A percentile compares a stretch with the other conserved stretches of the same genome.
phyloP scores from a whole-genome alignment of 2,113 vertebrate genomes.

The Epinephelus cyanopodus region DNA sequence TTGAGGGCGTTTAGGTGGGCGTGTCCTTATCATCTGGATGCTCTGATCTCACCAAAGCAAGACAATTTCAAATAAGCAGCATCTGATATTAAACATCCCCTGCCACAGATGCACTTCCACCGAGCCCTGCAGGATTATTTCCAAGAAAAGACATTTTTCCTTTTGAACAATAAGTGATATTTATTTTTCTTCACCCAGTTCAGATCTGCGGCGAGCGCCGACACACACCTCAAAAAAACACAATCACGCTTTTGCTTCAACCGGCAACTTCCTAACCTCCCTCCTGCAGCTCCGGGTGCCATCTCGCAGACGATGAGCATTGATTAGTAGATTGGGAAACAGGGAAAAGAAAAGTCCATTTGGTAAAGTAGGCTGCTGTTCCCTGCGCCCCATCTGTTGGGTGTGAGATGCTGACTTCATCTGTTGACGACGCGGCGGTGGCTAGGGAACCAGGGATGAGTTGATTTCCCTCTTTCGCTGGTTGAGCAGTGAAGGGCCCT shows the following conservation, averaged over 20 bases:
- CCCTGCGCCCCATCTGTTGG: conserved; percentile 73
- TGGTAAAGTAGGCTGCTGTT: conserved; percentile 77
- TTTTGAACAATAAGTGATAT: conserved; percentile 45
- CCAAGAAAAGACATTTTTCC: conserved; percentile 55
- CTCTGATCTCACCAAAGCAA: conserved; percentile 70
- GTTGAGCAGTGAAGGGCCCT: conserved; percentile 80
- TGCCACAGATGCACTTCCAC: conserved; percentile 50
- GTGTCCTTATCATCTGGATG: conserved; percentile 79
- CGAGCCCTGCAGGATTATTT: conserved; percentile 60
- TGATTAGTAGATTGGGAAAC: conserved; percentile 56
- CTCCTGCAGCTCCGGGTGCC: conserved; percentile 19
- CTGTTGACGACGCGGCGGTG: conserved; percentile 69
- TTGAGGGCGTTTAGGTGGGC: conserved; percentile 77
- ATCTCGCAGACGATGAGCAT: conserved; percentile 37
- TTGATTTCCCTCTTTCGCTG: conserved; percentile 76
- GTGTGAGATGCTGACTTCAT: conserved; percentile 80
- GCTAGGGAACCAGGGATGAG: conserved; percentile 71
- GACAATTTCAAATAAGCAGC: conserved; percentile 64
- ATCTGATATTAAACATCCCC: conserved; percentile 74
- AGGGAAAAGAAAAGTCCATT: conserved; percentile 67
- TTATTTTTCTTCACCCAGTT: conserved; percentile 6
- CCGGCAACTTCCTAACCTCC: conserved; percentile 42
- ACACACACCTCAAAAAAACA: conserved; percentile 13
- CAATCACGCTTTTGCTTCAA: conserved; percentile 29
- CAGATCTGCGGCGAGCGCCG: not conserved